Evolutionary conservation across 2,888 invertebrate genomes (phyloP), one percentile per base, ranked within the genome.

Genomic region (Drosophila monieri): DNA sequence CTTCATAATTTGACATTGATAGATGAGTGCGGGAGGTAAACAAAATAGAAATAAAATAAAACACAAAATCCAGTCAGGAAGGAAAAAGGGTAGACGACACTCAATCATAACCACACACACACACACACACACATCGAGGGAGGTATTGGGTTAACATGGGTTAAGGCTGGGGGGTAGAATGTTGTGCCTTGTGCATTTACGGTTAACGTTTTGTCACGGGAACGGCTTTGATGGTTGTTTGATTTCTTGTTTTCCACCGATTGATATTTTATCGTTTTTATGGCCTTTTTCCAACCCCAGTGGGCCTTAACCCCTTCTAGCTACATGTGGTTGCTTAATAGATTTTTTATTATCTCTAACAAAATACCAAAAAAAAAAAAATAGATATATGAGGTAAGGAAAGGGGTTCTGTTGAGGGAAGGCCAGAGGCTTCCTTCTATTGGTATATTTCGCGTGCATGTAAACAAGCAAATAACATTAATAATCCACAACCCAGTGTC

Each of bases 1-100:
- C 91, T 90, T 90, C 91, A 90, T 91, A 90, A 90, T 91, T 89
- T 91, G 90, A 91, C 90, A 89, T 91, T 90, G 90, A 90, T 90
- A 88, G 90, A 90, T 90, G 91, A 90, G 90, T 89, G 88, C 86
- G 80, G 76, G 77, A 58, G 70, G 43, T 52, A 60, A 69, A 56
- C 53, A 68, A 62, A 58, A 54, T 60, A 48, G 66, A 54, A 74
- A 71, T 47, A 55, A 79, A 88, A 87, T 81, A 70, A 77, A 73
- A 68, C 66, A 61, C 62, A 61, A 83, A 79, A 73, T 72, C 71
- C 55, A 58, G 66, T 41, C 39, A 18, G 18, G 4, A 8, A 18
- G 39, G 39, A 41, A 15, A 41, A 41, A 41, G 39, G 39, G 39
- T 41, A 18, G 15, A 57, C 54, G 81, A 65, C 81, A 87, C 83